Evolutionary conservation across 2,797 vertebrate genomes (phyloP).

Genomic region (Neoniphon sammara): DNA sequence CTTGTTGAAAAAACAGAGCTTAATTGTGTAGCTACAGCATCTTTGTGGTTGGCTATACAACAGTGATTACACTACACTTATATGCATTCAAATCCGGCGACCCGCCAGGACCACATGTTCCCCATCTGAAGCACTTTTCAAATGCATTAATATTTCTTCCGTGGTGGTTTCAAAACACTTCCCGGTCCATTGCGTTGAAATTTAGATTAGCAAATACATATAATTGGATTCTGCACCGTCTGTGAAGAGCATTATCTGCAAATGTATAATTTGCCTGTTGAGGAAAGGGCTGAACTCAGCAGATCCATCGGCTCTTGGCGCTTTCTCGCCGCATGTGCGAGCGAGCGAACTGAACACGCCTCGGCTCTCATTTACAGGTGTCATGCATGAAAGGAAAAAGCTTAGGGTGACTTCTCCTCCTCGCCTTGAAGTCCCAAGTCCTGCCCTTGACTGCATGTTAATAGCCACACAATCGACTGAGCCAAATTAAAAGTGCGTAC

Average conservation of each 20-base stretch:
- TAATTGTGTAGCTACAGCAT: too few relatives aligned
- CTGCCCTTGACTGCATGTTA: conserved; percentile 7
- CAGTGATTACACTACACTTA: too few relatives aligned
- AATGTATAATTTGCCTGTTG: conserved; percentile 52
- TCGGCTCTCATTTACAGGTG: conserved; percentile 38
- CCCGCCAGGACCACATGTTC: neutral
- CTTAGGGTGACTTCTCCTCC: conserved; percentile 20
- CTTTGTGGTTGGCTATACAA: too few relatives aligned
- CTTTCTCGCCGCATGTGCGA: conserved; percentile 39
- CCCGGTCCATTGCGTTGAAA: conserved; percentile 16
- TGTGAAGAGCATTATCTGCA: conserved; percentile 45
- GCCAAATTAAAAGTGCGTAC: conserved; percentile 6
- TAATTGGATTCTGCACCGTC: conserved; percentile 44
- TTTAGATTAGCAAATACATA: conserved; percentile 48
- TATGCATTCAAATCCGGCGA: neutral
- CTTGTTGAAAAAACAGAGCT: too few relatives aligned
- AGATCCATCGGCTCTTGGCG: conserved; percentile 72
- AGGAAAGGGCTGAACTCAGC: conserved; percentile 67
- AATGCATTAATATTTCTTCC: conserved; percentile 24
- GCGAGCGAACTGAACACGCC: conserved; percentile 41
- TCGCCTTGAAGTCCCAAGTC: conserved; percentile 11
- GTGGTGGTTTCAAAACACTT: conserved; percentile 5
- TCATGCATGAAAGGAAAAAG: conserved; percentile 12
- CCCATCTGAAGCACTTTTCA: conserved; percentile 11
- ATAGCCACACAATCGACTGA: neutral